Percentiles rank a stretch among this genome's conserved stretches.
Evolutionary conservation across 2,113 vertebrate species (phyloP).

Genomic region (Cathartes aura): DNA sequence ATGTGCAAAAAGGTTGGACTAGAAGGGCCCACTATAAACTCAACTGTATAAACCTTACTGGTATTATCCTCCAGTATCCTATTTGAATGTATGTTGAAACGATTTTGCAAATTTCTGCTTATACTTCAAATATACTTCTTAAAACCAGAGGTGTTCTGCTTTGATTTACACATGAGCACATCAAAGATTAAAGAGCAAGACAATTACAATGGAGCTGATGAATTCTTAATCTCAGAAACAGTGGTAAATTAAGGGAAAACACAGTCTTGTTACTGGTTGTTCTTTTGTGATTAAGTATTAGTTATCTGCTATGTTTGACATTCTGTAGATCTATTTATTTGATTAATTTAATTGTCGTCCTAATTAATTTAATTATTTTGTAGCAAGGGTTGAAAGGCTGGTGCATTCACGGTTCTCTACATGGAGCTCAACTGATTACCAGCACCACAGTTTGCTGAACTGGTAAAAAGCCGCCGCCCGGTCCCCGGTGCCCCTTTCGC

Average conservation of each 20-base stretch:
- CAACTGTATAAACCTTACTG: not conserved
- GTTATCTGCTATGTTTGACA: constrained; percentile 29
- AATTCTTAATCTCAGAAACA: constrained; percentile 21
- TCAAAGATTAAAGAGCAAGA: constrained; percentile 35
- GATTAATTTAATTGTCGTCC: constrained; percentile 56
- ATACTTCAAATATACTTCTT: not conserved
- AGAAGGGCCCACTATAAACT: not conserved
- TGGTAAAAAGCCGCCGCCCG: not conserved
- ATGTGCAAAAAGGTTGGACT: not conserved
- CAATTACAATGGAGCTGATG: not conserved
- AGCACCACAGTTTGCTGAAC: not conserved
- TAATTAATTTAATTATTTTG: constrained; percentile 68
- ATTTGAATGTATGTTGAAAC: not conserved
- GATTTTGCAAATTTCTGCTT: not conserved
- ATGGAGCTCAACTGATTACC: not conserved
- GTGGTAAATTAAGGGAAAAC: constrained; percentile 13
- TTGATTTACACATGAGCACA: not conserved
- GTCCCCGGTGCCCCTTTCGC: not conserved
- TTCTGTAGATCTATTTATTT: constrained; percentile 34
- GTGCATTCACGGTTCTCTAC: not conserved
- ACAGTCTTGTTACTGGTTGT: not conserved
- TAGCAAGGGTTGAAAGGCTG: not conserved
- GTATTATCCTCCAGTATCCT: not conserved
- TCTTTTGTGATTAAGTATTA: constrained; percentile 47
- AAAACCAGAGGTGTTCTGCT: not conserved